A percentile compares a stretch with the other conserved stretches of the same genome.
Conservation (phyloP, 2,797 vertebrate genomes). For the Anguilla pacifica region DNA sequence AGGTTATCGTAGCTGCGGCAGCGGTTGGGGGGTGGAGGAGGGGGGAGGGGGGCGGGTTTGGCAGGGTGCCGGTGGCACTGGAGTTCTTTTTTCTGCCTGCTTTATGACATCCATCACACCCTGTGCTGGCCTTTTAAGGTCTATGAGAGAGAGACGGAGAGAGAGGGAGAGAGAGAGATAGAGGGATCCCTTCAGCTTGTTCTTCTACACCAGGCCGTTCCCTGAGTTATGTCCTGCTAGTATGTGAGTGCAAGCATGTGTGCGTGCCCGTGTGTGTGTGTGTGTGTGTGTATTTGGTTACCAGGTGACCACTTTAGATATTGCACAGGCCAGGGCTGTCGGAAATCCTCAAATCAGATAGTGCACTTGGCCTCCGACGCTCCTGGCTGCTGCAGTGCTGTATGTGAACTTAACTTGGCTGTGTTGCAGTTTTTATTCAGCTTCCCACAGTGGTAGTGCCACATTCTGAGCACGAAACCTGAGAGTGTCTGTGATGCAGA, state of each 20-base stretch:
- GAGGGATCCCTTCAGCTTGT: background rate
- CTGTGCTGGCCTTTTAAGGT: background rate
- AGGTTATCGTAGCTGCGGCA: background rate
- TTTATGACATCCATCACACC: constrained; percentile 15
- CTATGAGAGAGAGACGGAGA: background rate
- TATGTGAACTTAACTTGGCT: background rate
- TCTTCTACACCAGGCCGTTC: background rate
- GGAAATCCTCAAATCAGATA: constrained; percentile 14
- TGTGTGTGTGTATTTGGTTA: constrained; percentile 8
- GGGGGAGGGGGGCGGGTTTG: background rate
- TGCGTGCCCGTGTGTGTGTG: background rate
- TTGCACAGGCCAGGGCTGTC: background rate
- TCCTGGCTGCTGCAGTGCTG: background rate
- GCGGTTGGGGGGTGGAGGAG: background rate
- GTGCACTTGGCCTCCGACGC: background rate
- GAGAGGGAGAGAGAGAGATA: background rate
- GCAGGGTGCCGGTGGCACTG: background rate
- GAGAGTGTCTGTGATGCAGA: background rate
- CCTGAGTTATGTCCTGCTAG: background rate
- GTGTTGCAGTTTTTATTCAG: background rate
- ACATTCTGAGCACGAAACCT: background rate
- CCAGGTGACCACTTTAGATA: background rate
- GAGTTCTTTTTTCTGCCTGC: background rate
- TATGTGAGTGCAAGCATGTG: background rate
- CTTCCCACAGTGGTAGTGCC: background rate